Conservation (phyloP, 2,888 invertebrate species). For the Drosophila austrosaltans region DNA sequence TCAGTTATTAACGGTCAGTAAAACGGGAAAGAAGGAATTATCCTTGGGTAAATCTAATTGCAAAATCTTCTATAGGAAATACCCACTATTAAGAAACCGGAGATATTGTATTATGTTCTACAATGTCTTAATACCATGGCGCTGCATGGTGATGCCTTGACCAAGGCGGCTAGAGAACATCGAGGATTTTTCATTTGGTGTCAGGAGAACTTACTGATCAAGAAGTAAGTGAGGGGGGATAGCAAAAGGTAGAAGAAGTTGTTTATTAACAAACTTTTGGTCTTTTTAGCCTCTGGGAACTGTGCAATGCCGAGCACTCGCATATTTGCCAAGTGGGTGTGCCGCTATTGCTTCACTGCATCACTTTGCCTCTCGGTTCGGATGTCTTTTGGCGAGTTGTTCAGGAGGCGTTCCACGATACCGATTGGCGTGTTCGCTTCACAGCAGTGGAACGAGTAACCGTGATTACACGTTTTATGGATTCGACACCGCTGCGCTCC, state of each 20-base stretch:
- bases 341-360: slow-evolving; percentile 96
- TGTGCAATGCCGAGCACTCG: slow-evolving; percentile 95
- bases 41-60: not conserved
- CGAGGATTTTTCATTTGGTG: slow-evolving; percentile 97
- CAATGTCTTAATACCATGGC: slow-evolving; percentile 95
- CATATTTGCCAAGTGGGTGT: slow-evolving; percentile 97
- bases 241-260: too few species aligned
- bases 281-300: slow-evolving; percentile 91
- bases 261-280: not conserved
- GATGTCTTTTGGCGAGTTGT: slow-evolving; percentile 98
- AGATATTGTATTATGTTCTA: slow-evolving; percentile 95
- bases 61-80: slow-evolving; percentile 86
- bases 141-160: slow-evolving; percentile 96
- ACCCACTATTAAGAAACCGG: slow-evolving; percentile 92
- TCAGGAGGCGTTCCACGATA: slow-evolving; percentile 95
- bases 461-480: slow-evolving; percentile 96
- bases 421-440: slow-evolving; percentile 95
- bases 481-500: slow-evolving; percentile 92
- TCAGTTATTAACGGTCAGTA: slow-evolving; percentile 88
- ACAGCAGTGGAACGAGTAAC: slow-evolving; percentile 98
- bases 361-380: slow-evolving; percentile 96
- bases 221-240: slow-evolving; percentile 87
- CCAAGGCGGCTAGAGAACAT: slow-evolving; percentile 93
- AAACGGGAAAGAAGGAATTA: not conserved
- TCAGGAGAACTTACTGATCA: slow-evolving; percentile 96